Conservation (phyloP, 2,797 vertebrate genomes). For the Cygnus olor region DNA sequence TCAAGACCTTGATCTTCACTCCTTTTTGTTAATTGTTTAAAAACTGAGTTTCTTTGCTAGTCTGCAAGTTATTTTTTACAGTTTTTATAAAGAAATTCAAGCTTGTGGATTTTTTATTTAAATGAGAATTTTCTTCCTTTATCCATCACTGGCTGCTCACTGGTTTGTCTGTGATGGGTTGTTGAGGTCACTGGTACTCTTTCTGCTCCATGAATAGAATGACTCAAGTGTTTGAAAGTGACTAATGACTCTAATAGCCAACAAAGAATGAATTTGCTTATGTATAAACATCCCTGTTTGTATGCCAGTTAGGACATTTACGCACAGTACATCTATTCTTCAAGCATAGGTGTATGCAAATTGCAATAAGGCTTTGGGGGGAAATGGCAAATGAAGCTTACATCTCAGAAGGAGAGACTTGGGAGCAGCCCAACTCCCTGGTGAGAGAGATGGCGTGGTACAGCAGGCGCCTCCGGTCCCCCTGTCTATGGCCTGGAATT, state of each 20-base stretch:
- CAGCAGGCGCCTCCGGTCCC: not conserved
- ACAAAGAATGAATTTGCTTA: slow-evolving; percentile 65
- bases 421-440: slow-evolving; percentile 31
- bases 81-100: not conserved
- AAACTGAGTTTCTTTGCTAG: not conserved
- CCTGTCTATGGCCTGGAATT: not conserved
- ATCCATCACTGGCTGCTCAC: not conserved
- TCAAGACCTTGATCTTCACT: not conserved
- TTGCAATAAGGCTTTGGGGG: slow-evolving; percentile 13
- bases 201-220: slow-evolving; percentile 42
- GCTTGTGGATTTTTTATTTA: not conserved
- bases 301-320: slow-evolving; percentile 47
- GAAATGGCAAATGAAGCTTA: slow-evolving; percentile 26
- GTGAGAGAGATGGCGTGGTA: not conserved
- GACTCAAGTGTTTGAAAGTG: slow-evolving; percentile 59
- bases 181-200: slow-evolving; percentile 6
- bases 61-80: not conserved
- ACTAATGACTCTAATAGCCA: slow-evolving; percentile 61
- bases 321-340: slow-evolving; percentile 42
- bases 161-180: slow-evolving; percentile 3
- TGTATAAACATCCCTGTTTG: slow-evolving; percentile 64
- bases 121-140: not conserved
- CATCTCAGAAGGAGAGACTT: slow-evolving; percentile 24
- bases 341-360: slow-evolving; percentile 58
- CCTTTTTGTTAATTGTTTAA: accelerated